phyloP scores from a whole-genome alignment of 2,113 vertebrate genomes.

The Piprites chloris region DNA sequence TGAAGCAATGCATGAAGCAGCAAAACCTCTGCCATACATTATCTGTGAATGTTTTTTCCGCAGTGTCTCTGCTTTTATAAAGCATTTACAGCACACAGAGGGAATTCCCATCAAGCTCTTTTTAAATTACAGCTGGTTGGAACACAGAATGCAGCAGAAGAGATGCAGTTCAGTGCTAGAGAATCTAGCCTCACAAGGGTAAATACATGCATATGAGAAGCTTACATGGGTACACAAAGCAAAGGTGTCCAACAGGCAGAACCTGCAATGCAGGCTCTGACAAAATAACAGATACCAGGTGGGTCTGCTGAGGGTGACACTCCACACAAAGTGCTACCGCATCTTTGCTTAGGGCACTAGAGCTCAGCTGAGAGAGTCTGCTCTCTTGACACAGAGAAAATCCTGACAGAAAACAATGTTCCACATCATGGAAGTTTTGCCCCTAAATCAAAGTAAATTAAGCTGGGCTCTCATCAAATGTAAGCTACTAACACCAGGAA shows the following conservation, averaged over 20 bases:
- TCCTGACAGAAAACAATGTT: not conserved
- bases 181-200: not conserved
- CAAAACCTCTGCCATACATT: not conserved
- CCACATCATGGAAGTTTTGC: not conserved
- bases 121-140: not conserved
- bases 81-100: not conserved
- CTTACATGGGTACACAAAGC: not conserved
- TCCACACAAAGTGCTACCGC: not conserved
- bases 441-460: not conserved
- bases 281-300: not conserved
- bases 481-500: not conserved
- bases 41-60: not conserved
- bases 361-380: not conserved
- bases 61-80: not conserved
- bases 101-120: not conserved
- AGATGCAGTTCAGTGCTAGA: not conserved
- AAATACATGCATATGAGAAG: not conserved
- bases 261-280: not conserved
- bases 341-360: not conserved
- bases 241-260: not conserved
- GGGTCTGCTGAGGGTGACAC: not conserved
- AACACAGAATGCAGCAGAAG: not conserved
- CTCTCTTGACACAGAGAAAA: not conserved
- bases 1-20: not conserved
- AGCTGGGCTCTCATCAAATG: not conserved